Conservation (phyloP, 2,888 invertebrate genomes). For the Callosobruchus maculatus region DNA sequence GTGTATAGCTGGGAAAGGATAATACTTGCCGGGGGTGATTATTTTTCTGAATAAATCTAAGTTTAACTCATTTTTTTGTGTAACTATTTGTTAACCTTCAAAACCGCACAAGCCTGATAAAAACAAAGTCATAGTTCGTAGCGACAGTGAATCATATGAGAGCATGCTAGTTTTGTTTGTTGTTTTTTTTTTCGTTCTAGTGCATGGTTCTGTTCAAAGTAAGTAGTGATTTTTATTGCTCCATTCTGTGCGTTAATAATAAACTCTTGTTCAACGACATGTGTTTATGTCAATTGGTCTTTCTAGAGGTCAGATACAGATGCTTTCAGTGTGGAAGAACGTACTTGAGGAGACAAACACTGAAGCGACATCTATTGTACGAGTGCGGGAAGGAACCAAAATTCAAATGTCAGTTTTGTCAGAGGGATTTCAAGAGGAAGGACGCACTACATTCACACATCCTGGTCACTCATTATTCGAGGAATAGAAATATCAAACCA, state of each 20-base stretch:
- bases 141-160: too few relatives aligned
- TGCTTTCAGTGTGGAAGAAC: constrained; percentile 50
- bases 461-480: constrained; percentile 20
- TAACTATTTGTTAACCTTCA: too few relatives aligned
- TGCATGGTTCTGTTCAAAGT: neutral
- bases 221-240: neutral
- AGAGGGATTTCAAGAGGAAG: constrained; percentile 22
- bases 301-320: constrained; percentile 1
- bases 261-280: neutral
- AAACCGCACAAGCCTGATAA: too few relatives aligned
- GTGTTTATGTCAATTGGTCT: neutral
- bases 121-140: too few relatives aligned
- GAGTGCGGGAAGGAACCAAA: constrained; percentile 33
- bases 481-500: constrained; percentile 9
- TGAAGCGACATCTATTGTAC: constrained; percentile 23
- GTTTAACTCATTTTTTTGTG: too few relatives aligned
- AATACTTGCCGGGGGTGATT: too few relatives aligned
- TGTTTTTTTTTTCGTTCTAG: neutral
- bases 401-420: constrained; percentile 28
- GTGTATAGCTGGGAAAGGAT: too few relatives aligned
- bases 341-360: constrained; percentile 40
- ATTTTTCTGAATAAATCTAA: too few relatives aligned
- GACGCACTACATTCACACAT: constrained; percentile 20
- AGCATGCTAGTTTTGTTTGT: neutral
- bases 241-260: too few relatives aligned